Evolutionary conservation across 1,140 invertebrate species (phyloP), one percentile per base, ranked within the genome.

Genomic region (Cyrtorhinus lividipennis): DNA sequence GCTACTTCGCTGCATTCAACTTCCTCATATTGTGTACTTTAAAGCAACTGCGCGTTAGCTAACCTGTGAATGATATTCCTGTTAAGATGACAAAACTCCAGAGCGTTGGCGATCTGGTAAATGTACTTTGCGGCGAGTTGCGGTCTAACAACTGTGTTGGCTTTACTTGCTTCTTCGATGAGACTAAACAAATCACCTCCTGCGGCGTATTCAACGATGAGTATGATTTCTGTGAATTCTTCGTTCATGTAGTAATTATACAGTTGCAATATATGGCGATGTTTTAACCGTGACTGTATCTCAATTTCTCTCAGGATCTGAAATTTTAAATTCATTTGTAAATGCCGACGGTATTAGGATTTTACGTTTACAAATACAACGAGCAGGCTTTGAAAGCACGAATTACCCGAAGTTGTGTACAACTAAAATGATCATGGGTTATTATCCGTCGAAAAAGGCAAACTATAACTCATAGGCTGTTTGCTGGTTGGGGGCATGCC

Each of bases 211-310:
- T 98, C 95, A 44, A 98, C 73, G 1, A 95, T 88, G 12, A 98
- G 75, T 73, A 92, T 98, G 46, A 98, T 90, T n/a, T n/a, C n/a
- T n/a, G n/a, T n/a, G 62, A 88, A 79, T 38, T 81, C 84, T 2
- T 86, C 83, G 74, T 98, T 93, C 72, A 92, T 84, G 71, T 98
- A 98, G 78, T 90, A 97, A 5, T 89, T 91, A 65, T 88, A 81
- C 66, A 98, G 72, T 20, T 88, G 81, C 26, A 98, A 73, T 70
- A 98, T 92, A 72, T 98, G 85, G 18, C 90, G 90, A 77, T 98
- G 95, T 65, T 82, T 83, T 45, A 98, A 79, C 74, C 92, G 90
- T 25, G 88, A 86, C 70, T 98, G 94, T 71, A 98, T 98, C 79
- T 97, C 93, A 70, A 97, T 94, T 80, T 98, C 95, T 68, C 93